phyloP scores from a whole-genome alignment of 2,113 vertebrate species.

The Gracilinanus agilis region DNA sequence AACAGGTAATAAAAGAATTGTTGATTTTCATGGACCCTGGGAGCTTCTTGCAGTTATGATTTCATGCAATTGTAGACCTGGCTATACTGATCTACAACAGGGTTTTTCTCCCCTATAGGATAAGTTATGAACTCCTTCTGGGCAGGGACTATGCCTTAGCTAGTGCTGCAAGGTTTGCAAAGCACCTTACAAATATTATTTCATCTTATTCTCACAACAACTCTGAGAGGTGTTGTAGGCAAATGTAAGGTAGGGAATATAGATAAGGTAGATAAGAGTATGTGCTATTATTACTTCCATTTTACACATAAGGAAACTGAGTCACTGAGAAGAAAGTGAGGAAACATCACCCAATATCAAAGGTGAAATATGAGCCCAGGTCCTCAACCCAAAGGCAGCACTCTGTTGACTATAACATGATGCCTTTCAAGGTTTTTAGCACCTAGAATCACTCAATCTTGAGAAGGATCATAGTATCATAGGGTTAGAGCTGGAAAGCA shows the following conservation, averaged over 20 bases:
- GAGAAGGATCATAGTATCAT: neutral
- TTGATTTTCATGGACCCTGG: neutral
- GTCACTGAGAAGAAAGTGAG: neutral
- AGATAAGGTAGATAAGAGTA: too few species aligned
- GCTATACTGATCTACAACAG: neutral
- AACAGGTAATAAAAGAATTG: neutral
- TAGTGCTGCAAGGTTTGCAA: neutral
- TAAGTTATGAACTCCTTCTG: neutral
- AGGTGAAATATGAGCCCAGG: neutral
- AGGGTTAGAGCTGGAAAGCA: neutral
- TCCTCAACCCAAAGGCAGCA: neutral
- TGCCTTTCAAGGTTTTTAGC: neutral
- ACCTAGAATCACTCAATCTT: neutral
- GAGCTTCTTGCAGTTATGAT: neutral
- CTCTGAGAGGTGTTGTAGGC: too few species aligned
- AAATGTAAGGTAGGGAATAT: too few species aligned
- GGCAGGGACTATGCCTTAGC: neutral
- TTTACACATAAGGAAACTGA: neutral
- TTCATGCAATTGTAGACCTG: neutral
- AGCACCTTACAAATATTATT: neutral
- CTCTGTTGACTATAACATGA: neutral
- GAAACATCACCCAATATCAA: neutral
- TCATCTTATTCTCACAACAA: neutral
- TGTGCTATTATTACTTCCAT: neutral
- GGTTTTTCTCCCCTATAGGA: neutral